phyloP scores from a whole-genome alignment of 2,113 vertebrate species.

The Microtus montanus region DNA sequence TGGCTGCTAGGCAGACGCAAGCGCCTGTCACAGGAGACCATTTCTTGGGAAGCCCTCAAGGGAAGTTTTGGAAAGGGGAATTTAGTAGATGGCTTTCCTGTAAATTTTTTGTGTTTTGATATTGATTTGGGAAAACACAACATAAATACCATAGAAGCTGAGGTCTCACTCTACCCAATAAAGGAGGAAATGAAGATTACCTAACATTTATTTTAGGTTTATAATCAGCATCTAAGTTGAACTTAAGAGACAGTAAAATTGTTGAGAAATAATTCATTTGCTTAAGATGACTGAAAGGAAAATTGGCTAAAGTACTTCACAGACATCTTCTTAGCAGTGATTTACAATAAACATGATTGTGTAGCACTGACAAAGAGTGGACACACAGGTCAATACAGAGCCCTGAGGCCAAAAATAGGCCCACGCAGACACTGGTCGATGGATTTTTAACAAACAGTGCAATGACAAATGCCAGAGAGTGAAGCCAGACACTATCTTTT shows the following conservation, averaged over 20 bases:
- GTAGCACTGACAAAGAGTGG: neutral
- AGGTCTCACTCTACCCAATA: neutral
- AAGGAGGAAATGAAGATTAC: neutral
- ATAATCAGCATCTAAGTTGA: conserved; percentile 41
- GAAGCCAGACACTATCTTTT: neutral
- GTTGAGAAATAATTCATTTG: conserved; percentile 45
- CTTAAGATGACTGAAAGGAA: conserved; percentile 52
- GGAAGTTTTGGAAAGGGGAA: conserved; percentile 29
- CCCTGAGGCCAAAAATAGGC: conserved; percentile 44
- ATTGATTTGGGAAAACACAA: conserved; percentile 38
- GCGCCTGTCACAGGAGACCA: neutral
- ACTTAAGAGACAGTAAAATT: conserved; percentile 18
- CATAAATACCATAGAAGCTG: conserved; percentile 8
- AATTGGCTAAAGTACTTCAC: conserved; percentile 12
- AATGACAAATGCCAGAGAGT: neutral
- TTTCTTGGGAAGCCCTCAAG: neutral
- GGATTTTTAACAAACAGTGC: conserved; percentile 52
- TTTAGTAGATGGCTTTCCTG: conserved; percentile 18
- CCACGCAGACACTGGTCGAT: conserved; percentile 27
- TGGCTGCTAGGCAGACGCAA: neutral
- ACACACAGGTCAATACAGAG: conserved; percentile 30
- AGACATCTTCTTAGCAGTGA: conserved; percentile 26
- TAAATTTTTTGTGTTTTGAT: conserved; percentile 42
- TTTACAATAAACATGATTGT: conserved; percentile 11
- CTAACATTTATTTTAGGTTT: conserved; percentile 19